Percentiles rank a stretch among this genome's conserved stretches.
Evolutionary conservation across 2,797 vertebrate species (phyloP).

Genomic region (Neosilurus hyrtlii): DNA sequence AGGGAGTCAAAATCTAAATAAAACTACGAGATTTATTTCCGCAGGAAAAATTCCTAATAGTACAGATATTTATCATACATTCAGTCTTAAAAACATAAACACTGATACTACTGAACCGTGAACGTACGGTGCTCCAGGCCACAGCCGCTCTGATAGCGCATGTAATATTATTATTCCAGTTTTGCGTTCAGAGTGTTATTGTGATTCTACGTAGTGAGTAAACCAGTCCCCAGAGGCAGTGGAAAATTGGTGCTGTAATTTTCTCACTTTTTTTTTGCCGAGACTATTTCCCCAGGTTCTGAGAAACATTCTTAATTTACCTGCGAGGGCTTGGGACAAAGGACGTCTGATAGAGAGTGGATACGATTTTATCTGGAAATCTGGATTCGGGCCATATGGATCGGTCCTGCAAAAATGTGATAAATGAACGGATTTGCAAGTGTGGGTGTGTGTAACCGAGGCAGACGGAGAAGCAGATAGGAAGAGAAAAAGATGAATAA

Average conservation of each 20-base stretch:
- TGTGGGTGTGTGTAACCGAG: conserved; percentile 10
- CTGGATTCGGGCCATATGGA: conserved; percentile 18
- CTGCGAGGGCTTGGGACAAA: conserved; percentile 7
- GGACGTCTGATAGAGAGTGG: background rate
- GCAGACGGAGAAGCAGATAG: background rate
- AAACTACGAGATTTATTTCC: no score
- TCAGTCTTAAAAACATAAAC: background rate
- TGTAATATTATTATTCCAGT: conserved; percentile 57
- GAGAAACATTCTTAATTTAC: conserved; percentile 30
- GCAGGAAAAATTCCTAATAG: background rate
- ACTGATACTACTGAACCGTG: conserved; percentile 15
- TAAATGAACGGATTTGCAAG: conserved; percentile 19
- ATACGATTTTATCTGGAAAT: conserved; percentile 27
- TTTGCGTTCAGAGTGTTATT: conserved; percentile 67
- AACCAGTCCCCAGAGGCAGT: conserved; percentile 55
- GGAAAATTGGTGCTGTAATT: conserved; percentile 63
- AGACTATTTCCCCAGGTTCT: conserved; percentile 53
- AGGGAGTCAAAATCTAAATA: no score
- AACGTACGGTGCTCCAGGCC: conserved; percentile 59
- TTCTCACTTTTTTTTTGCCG: conserved; percentile 44
- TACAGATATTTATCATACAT: background rate
- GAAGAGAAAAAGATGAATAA: conserved; percentile 4
- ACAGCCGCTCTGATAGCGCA: conserved; percentile 46
- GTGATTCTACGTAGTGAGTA: conserved; percentile 64
- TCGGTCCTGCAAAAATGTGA: background rate